phyloP scores from a whole-genome alignment of 2,888 invertebrate genomes.

The Lapara coniferarum region DNA sequence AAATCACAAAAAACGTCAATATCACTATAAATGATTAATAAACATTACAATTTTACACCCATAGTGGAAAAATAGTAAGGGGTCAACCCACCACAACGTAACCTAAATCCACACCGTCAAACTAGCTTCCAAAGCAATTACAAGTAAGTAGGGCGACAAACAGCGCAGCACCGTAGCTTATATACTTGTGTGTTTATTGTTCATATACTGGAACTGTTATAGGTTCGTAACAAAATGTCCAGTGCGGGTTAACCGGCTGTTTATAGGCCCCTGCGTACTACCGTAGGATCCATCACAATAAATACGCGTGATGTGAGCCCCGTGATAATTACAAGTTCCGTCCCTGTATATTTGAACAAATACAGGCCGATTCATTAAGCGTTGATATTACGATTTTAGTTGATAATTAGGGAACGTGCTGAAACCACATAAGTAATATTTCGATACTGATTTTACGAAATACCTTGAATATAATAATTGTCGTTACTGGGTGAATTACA shows the following conservation, averaged over 20 bases:
- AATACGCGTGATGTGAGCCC: constrained; percentile 11
- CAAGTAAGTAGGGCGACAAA: constrained; percentile 25
- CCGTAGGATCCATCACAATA: neutral
- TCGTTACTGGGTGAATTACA: too few species aligned
- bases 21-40: too few species aligned
- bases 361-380: constrained; percentile 6
- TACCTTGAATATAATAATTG: too few species aligned
- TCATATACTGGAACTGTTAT: constrained; percentile 7
- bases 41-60: too few species aligned
- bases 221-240: constrained; percentile 12
- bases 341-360: constrained; percentile 11
- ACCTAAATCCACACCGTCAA: neutral
- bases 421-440: neutral
- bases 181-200: constrained; percentile 14
- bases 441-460: too few species aligned
- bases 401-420: neutral
- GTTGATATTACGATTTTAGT: constrained; percentile 16
- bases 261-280: constrained; percentile 2
- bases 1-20: too few species aligned
- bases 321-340: neutral
- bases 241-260: constrained; percentile 12
- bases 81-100: neutral
- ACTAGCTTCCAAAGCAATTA: constrained; percentile 23
- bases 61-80: neutral
- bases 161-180: constrained; percentile 15